Percentiles rank a stretch among this genome's conserved stretches.
Evolutionary conservation across 2,797 vertebrate genomes (phyloP).

Genomic region (Neoniphon sammara): DNA sequence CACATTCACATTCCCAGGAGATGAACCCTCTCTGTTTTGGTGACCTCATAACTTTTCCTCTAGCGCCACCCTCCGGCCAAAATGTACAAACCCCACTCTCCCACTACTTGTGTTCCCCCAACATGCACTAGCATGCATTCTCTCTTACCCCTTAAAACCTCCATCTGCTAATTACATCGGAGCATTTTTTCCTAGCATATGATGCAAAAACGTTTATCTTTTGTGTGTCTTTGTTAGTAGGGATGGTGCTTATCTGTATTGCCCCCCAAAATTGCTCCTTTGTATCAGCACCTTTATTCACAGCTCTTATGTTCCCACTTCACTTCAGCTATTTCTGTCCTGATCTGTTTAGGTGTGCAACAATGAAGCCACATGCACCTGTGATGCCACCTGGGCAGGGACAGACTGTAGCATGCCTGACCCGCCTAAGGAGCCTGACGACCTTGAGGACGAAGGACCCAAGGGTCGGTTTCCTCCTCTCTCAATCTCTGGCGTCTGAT

Average conservation of each 20-base stretch:
- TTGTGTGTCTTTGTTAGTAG: neutral
- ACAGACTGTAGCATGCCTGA: constrained; percentile 99
- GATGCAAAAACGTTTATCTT: neutral
- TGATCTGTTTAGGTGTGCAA: constrained; percentile 90
- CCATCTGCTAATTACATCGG: too few species aligned
- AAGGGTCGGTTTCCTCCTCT: constrained; percentile 91
- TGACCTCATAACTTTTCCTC: too few species aligned
- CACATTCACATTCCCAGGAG: too few species aligned
- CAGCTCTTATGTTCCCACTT: neutral
- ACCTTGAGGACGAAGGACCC: constrained; percentile 88
- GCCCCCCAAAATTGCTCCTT: neutral
- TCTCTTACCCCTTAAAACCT: too few species aligned
- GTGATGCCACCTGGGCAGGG: constrained; percentile 95
- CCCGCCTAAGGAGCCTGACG: constrained; percentile 86
- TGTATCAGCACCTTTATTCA: constrained; percentile 41
- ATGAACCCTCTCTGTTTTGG: too few species aligned
- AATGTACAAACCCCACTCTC: too few species aligned
- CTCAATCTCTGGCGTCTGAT: constrained; percentile 46
- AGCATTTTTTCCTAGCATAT: too few species aligned
- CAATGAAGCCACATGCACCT: constrained; percentile 97
- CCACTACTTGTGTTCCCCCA: too few species aligned
- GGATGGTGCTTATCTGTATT: neutral
- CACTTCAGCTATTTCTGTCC: constrained; percentile 33
- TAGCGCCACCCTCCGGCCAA: too few species aligned
- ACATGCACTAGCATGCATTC: too few species aligned